phyloP scores from a whole-genome alignment of 2,888 invertebrate genomes.

The Dichetophora obliterata region DNA sequence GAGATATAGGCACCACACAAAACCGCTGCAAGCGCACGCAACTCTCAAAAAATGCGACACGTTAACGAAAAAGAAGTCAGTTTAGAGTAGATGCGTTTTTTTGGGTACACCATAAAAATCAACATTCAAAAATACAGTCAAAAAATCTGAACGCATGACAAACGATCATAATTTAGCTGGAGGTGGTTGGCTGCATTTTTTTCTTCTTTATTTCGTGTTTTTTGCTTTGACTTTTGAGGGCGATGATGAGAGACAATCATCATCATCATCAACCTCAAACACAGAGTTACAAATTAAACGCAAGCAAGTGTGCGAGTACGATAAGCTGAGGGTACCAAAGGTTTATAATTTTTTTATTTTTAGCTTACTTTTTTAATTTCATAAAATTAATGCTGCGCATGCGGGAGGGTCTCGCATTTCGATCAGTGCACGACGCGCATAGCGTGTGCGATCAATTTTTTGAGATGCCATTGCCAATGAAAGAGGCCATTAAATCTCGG shows the following conservation, averaged over 20 bases:
- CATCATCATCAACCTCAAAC: constrained; percentile 29
- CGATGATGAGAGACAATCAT: constrained; percentile 44
- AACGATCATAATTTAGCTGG: constrained; percentile 50
- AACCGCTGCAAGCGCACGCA: constrained; percentile 44
- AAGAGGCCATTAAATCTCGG: constrained; percentile 43
- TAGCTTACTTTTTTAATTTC: constrained; percentile 3
- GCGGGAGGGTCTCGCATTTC: constrained; percentile 39
- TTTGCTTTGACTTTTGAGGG: constrained; percentile 15
- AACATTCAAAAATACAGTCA: not conserved
- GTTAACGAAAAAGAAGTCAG: not conserved
- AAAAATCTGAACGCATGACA: constrained; percentile 46
- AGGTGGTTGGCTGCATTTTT: constrained; percentile 26
- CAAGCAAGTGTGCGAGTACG: not conserved
- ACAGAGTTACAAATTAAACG: constrained; percentile 1
- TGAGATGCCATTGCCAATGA: constrained; percentile 39
- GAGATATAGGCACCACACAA: constrained; percentile 19
- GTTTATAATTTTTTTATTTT: constrained; percentile 9
- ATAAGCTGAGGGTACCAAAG: not conserved
- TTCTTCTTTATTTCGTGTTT: not conserved
- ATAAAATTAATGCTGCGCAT: constrained; percentile 20
- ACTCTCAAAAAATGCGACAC: constrained; percentile 37
- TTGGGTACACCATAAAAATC: not conserved
- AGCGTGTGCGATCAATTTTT: constrained; percentile 42
- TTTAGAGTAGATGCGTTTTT: not conserved
- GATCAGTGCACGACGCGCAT: not conserved